A percentile compares a stretch with the other conserved stretches of the same genome.
These are phyloP conservation scores for Leiothrix lutea DNA, from an alignment of 2,113 vertebrate species.

Conservation along the genomic window DNA sequence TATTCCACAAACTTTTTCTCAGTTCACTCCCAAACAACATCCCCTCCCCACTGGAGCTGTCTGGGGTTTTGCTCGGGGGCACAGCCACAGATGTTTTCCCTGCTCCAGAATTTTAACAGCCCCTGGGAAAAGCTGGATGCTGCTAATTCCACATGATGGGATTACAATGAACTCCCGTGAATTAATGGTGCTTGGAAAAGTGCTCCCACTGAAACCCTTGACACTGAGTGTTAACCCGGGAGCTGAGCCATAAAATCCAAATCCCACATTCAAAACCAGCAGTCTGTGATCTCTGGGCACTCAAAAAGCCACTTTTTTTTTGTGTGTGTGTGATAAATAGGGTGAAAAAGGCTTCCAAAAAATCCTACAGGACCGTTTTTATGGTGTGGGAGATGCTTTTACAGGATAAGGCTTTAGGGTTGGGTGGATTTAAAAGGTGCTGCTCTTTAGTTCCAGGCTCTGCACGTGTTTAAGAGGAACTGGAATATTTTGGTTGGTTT, in stretches of 20 bases:
- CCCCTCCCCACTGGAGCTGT: neutral
- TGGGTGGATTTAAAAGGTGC: neutral
- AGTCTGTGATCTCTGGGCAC: neutral
- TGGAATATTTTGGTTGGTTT: neutral
- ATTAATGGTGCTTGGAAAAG: neutral
- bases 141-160: neutral
- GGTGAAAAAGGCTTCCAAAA: neutral
- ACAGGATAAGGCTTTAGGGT: neutral
- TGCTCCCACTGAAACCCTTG: neutral
- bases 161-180: neutral
- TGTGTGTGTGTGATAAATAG: neutral
- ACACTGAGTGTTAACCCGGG: neutral
- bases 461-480: neutral
- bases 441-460: neutral
- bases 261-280: neutral
- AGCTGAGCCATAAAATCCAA: conserved; percentile 5
- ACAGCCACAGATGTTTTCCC: neutral
- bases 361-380: neutral
- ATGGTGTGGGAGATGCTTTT: neutral
- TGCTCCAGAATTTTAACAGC: neutral
- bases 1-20: neutral
- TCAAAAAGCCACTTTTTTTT: neutral
- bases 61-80: neutral
- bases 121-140: neutral
- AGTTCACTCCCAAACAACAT: neutral